phyloP scores from a whole-genome alignment of 2,797 vertebrate species.

The Oophaga sylvatica region DNA sequence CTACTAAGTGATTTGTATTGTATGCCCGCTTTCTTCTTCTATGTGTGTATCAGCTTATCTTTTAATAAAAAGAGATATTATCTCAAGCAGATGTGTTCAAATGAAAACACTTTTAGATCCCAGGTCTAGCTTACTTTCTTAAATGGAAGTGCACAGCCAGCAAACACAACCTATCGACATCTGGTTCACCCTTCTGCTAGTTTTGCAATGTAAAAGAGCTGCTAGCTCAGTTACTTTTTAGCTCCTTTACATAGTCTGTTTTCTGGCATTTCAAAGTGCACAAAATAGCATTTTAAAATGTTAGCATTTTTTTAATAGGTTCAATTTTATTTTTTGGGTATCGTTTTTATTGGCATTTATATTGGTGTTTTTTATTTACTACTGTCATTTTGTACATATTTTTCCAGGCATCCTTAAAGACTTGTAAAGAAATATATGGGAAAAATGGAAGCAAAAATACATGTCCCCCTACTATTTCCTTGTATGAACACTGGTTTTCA shows the following conservation, averaged over 20 bases:
- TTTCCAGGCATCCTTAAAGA: no score
- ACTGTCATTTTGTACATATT: no score
- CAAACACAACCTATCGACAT: conserved; percentile 39
- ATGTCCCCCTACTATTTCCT: no score
- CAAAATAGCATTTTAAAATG: no score
- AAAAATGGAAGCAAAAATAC: no score
- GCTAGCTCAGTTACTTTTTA: not conserved
- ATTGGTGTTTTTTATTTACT: no score
- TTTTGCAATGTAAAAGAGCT: not conserved
- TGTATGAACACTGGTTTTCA: no score
- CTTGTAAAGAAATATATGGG: no score
- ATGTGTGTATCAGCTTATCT: not conserved
- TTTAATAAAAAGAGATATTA: conserved; percentile 11
- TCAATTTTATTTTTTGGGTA: no score
- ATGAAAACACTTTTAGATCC: conserved; percentile 34
- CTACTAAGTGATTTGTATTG: not conserved
- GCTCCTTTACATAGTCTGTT: no score
- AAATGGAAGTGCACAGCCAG: conserved; percentile 33
- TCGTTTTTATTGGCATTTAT: no score
- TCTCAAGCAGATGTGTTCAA: not conserved
- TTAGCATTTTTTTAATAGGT: no score
- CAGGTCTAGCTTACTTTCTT: not conserved
- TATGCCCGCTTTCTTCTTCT: not conserved
- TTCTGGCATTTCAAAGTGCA: not conserved
- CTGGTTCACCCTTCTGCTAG: conserved; percentile 34